Percentiles rank a stretch among this genome's conserved stretches.
Conservation (phyloP, 2,113 vertebrate genomes). For the Xyliphius kryptos region DNA sequence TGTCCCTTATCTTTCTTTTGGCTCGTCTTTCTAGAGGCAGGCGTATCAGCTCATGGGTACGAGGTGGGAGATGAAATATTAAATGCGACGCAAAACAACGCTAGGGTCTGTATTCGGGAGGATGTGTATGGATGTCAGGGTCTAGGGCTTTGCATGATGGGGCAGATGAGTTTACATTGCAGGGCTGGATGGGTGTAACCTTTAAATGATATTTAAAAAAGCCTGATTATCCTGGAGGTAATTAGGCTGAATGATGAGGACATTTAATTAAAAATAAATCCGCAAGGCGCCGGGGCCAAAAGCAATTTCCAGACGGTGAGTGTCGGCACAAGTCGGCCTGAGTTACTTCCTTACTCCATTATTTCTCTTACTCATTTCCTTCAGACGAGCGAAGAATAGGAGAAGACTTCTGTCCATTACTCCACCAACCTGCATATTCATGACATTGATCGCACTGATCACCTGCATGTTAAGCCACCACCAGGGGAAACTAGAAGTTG, state of each 20-base stretch:
- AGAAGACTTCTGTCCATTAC: slow-evolving; percentile 16
- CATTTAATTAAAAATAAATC: slow-evolving; percentile 64
- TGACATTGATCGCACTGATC: neutral
- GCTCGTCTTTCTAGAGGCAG: slow-evolving; percentile 32
- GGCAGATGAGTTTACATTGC: slow-evolving; percentile 49
- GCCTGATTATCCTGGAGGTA: slow-evolving; percentile 55
- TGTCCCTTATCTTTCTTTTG: slow-evolving; percentile 35
- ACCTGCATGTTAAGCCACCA: neutral
- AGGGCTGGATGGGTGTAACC: slow-evolving; percentile 55
- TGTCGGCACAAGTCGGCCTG: slow-evolving; percentile 21
- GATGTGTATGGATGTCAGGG: slow-evolving; percentile 15
- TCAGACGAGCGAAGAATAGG: slow-evolving; percentile 18
- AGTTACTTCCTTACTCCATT: slow-evolving; percentile 32
- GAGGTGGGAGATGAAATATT: slow-evolving; percentile 32
- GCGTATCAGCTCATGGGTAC: slow-evolving; percentile 34
- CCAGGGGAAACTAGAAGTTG: neutral
- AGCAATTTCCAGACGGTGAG: slow-evolving; percentile 47
- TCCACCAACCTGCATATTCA: neutral
- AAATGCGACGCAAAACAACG: slow-evolving; percentile 42
- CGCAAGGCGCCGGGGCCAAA: slow-evolving; percentile 46
- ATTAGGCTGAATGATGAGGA: slow-evolving; percentile 56
- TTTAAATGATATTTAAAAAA: slow-evolving; percentile 65
- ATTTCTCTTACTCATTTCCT: slow-evolving; percentile 21
- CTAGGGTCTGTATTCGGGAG: slow-evolving; percentile 15
- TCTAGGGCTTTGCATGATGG: slow-evolving; percentile 37